phyloP scores from a whole-genome alignment of 2,113 vertebrate species.

The Embiotoca jacksoni region DNA sequence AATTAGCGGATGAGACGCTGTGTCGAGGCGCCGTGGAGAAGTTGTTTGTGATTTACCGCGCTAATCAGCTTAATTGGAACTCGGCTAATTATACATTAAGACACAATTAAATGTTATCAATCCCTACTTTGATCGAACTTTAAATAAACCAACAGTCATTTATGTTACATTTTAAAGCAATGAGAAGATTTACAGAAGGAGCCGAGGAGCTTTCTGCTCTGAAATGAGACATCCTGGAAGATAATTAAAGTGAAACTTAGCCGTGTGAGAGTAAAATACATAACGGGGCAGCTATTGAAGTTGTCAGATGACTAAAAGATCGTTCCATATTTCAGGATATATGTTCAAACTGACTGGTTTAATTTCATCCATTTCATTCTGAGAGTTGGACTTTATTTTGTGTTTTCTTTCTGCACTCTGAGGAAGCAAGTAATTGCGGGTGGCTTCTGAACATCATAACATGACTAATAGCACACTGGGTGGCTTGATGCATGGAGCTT shows the following conservation, averaged over 20 bases:
- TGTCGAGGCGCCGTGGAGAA: conserved; percentile 6
- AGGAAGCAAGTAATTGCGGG: conserved; percentile 13
- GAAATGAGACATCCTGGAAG: conserved; percentile 17
- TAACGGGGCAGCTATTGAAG: conserved; percentile 6
- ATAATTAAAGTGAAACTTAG: conserved; percentile 18
- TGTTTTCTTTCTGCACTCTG: neutral
- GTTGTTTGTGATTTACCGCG: conserved; percentile 56
- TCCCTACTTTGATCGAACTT: conserved; percentile 52
- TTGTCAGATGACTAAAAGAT: conserved; percentile 29
- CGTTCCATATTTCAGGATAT: conserved; percentile 2
- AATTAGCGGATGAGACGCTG: conserved; percentile 31
- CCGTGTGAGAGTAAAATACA: conserved; percentile 16
- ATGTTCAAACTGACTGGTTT: conserved; percentile 1
- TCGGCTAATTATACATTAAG: conserved; percentile 67
- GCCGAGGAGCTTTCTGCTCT: neutral
- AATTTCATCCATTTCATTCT: conserved; percentile 5
- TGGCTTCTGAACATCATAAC: conserved; percentile 16
- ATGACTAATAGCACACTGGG: conserved; percentile 43
- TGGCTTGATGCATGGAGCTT: conserved; percentile 37
- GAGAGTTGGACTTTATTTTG: neutral
- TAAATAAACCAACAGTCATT: conserved; percentile 51
- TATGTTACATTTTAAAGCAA: conserved; percentile 1
- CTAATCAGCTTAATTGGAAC: conserved; percentile 63
- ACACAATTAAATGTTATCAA: conserved; percentile 58
- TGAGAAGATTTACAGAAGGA: conserved; percentile 15